Evolutionary conservation across 2,113 vertebrate genomes (phyloP), one percentile per base, ranked within the genome.

Genomic region (Salvelinus alpinus): DNA sequence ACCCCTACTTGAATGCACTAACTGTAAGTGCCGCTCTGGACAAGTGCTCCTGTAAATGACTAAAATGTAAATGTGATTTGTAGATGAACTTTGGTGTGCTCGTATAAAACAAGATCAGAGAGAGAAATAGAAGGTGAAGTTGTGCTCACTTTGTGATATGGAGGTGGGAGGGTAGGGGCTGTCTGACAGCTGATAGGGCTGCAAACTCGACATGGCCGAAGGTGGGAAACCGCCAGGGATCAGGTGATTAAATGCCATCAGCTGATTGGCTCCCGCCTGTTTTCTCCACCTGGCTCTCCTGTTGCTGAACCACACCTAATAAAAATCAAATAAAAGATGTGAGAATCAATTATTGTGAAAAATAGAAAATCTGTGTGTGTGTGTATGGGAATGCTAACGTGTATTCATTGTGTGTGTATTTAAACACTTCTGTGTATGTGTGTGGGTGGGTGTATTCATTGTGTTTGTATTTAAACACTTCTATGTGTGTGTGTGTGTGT

Each of bases 211-310:
- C 97, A 99, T 99, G 59, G 97, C 96, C 0, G 96, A 95, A 70
- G 98, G 95, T 70, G 98, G 98, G 83, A 99, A 99, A 3, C 96
- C 98, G 76, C 97, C 97, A 6, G 98, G 98, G 88, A 99, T 99
- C 88, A 99, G 95, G 86, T 99, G 98, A 92, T 99, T 99, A 88
- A 99, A 99, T 65, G 98, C 98, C 97, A 99, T 97, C 85, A 99
- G 94, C 77, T 99, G 98, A 92, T 97, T 99, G 87, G 98, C 98
- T 85, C 98, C 98, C 78, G 98, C 98, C 92, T 99, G 98, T 73
- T 99, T 99, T 92, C 98, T 98, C 98, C 98, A 99, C 82, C 97
- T 92, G 81, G 98, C 98, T 71, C 98, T 95, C 76, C 98, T 95
- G 90, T 99, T 99, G 88, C 98, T 99, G 88, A 99, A 99, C 98